Conservation (phyloP, 2,797 vertebrate species). For the Bufotes viridis region DNA sequence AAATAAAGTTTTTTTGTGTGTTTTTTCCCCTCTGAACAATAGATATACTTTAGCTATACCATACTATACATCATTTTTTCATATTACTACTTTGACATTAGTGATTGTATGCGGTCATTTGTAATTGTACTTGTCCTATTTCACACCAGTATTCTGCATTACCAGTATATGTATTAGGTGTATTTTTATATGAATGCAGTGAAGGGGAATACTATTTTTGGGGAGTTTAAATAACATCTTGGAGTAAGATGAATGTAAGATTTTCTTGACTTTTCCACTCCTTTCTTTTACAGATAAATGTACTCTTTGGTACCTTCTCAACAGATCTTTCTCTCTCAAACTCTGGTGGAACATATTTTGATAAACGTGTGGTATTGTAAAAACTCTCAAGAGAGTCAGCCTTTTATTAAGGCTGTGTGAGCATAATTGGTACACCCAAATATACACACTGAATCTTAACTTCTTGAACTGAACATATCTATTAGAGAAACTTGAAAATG, state of each 20-base stretch:
- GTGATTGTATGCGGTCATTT: not conserved
- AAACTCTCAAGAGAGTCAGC: not conserved
- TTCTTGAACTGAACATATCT: not conserved
- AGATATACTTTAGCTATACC: too few species aligned
- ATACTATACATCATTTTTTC: not conserved
- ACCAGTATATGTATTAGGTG: not conserved
- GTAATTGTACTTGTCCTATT: not conserved
- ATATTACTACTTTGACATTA: not conserved
- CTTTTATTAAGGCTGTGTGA: conserved; percentile 17
- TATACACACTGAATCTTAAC: not conserved
- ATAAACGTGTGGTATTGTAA: not conserved
- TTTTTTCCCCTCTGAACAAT: too few species aligned
- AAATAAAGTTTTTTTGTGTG: too few species aligned
- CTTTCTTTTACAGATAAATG: not conserved
- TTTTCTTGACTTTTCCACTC: not conserved
- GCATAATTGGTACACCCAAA: not conserved
- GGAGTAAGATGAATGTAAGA: not conserved
- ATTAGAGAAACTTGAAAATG: not conserved
- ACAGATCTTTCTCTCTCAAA: not conserved
- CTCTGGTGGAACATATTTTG: not conserved
- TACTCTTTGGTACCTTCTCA: not conserved
- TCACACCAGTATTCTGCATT: not conserved
- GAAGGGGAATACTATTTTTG: not conserved
- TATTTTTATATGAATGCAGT: not conserved
- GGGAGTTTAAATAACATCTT: not conserved